Base-by-base conservation (phyloP, 2,113 vertebrate genomes). In the Lethenteron reissneri region DNA sequence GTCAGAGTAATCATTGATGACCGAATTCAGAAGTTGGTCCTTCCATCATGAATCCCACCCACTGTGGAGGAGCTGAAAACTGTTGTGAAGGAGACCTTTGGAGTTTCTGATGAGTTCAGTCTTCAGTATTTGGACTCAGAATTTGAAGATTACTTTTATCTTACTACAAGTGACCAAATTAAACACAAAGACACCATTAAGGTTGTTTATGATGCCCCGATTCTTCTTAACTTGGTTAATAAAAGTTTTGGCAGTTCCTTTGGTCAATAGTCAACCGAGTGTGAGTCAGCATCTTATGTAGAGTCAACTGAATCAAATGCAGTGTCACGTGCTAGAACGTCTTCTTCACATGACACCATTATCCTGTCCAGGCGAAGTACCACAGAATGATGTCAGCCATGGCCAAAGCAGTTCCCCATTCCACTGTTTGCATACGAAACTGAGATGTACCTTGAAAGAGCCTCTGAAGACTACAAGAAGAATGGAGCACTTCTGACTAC, bases 321-420 rank as follows among this genome's bases (percentile, higher is more conserved):
- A 41, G 25, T 4, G 25, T 41, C 25, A 41, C 4, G 25, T 41
- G 3, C 25, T 41, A 5, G 25, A 41, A 41, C 25, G 25, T 41
- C 25, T 41, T 41, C 25, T 41, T 5, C 56, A 56, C 58, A 72
- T 73, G 58, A 68, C 57, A 56, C 74, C 19, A 73, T 73, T 64
- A 73, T 64, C 74, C 74, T 73, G 60, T 59, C 74, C 71, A n/a
- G 72, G 58, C 25, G 2, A 19, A 13, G 11, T 73, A 75, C 17
- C 15, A 70, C 59, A 59, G 72, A 73, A 58, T 72, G 74, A 60
- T 21, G 57, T 70, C 69, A 58, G 19, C 72, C 73, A 60, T 77
- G 76, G 77, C 76, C 74, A 71, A 76, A 76, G 56, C 58, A 76
- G 71, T 78, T 78, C 17, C 75, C 74, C 8, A 72, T 78, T 59